These are phyloP conservation scores for Lathamus discolor DNA, from an alignment of 2,113 vertebrate genomes.

Conservation along the genomic window DNA sequence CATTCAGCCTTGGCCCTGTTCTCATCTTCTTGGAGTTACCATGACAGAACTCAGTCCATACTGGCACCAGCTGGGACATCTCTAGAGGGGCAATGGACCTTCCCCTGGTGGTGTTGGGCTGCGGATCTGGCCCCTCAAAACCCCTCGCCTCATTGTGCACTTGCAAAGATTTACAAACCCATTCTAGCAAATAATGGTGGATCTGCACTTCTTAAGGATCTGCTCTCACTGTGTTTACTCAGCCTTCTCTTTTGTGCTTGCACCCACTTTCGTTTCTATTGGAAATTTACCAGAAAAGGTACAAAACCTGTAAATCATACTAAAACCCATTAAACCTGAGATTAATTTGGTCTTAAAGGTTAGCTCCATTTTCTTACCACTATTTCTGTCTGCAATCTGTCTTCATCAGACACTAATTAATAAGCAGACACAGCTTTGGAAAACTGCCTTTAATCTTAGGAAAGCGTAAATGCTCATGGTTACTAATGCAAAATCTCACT, in stretches of 20 bases:
- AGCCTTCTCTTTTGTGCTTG: slow-evolving; percentile 30
- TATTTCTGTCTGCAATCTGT: slow-evolving; percentile 73
- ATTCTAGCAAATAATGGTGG: neutral
- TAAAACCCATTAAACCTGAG: slow-evolving; percentile 65
- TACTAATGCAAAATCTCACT: slow-evolving; percentile 73
- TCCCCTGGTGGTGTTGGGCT: neutral
- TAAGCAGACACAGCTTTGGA: slow-evolving; percentile 66
- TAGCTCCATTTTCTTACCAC: slow-evolving; percentile 71
- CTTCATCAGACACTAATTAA: slow-evolving; percentile 75
- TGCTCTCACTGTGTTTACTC: slow-evolving; percentile 48
- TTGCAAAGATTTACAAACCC: slow-evolving; percentile 1
- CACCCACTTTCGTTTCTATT: slow-evolving; percentile 53
- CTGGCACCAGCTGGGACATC: neutral
- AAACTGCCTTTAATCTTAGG: slow-evolving; percentile 76
- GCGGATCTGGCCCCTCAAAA: neutral
- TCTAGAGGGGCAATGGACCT: neutral
- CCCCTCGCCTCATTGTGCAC: neutral
- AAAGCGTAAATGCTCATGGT: slow-evolving; percentile 66
- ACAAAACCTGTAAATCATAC: slow-evolving; percentile 59
- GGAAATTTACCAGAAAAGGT: slow-evolving; percentile 62
- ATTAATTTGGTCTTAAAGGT: slow-evolving; percentile 72
- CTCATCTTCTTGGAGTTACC: neutral
- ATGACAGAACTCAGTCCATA: neutral
- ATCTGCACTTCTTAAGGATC: slow-evolving; percentile 4
- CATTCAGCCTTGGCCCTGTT: neutral